phyloP scores from a whole-genome alignment of 2,113 vertebrate species.

The Daboia siamensis region DNA sequence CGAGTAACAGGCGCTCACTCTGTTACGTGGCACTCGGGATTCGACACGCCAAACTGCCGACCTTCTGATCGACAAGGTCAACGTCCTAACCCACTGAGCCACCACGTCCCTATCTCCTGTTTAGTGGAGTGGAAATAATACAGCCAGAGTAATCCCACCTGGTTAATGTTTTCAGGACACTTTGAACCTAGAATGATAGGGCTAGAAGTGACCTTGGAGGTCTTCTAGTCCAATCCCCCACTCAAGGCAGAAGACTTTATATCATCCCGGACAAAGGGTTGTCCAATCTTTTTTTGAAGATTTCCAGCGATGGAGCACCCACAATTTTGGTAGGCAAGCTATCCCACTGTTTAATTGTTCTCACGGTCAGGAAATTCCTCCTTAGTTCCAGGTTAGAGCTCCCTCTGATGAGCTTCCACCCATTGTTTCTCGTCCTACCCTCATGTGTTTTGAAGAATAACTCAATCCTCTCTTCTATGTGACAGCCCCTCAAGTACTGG shows the following conservation, averaged over 20 bases:
- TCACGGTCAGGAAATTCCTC: not conserved
- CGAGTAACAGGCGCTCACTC: too few relatives aligned
- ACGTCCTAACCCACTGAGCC: too few relatives aligned
- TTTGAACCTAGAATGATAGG: not conserved
- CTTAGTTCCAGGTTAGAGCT: not conserved
- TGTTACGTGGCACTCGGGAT: too few relatives aligned
- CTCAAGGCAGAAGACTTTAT: not conserved
- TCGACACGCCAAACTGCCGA: too few relatives aligned
- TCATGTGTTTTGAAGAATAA: not conserved
- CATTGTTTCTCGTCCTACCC: not conserved
- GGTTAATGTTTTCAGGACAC: not conserved
- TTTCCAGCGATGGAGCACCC: not conserved
- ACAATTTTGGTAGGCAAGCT: not conserved
- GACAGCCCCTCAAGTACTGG: too few relatives aligned
- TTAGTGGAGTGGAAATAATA: not conserved
- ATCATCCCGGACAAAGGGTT: not conserved
- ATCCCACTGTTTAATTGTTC: not conserved
- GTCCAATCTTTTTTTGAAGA: not conserved
- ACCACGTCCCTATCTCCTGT: not conserved
- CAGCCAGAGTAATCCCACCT: not conserved
- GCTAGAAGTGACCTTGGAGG: not conserved
- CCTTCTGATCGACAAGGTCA: too few relatives aligned
- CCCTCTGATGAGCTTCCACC: not conserved
- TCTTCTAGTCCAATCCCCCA: not conserved
- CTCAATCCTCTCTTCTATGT: not conserved